Conservation (phyloP, 1,140 invertebrate genomes). For the Delia radicum region DNA sequence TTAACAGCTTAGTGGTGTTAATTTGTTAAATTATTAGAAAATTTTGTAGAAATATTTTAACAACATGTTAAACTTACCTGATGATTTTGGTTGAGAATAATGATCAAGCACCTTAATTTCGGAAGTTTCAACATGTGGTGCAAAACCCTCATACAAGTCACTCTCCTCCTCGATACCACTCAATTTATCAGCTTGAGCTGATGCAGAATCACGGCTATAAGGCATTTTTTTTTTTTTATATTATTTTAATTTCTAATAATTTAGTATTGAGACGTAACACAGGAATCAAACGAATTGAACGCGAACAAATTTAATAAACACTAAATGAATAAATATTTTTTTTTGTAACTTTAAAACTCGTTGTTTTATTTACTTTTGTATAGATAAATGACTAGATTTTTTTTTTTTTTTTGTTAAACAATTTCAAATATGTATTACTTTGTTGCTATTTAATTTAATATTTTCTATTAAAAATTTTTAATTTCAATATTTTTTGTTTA, state of each 20-base stretch:
- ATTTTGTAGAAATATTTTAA: not conserved
- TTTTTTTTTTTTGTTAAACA: too few species aligned
- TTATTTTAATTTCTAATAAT: not conserved
- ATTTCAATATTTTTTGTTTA: constrained; percentile 9
- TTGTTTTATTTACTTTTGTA: not conserved
- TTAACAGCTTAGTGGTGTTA: too few species aligned
- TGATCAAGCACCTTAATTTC: constrained; percentile 63
- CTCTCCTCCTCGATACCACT: constrained; percentile 69
- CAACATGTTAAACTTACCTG: constrained; percentile 40
- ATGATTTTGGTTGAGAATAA: constrained; percentile 53
- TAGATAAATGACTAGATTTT: not conserved
- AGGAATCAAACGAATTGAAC: too few species aligned
- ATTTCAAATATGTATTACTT: not conserved
- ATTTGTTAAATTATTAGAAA: too few species aligned
- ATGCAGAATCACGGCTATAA: constrained; percentile 46
- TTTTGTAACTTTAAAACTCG: not conserved
- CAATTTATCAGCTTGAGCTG: constrained; percentile 52
- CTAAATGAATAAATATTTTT: not conserved
- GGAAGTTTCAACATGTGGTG: constrained; percentile 71
- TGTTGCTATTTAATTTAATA: not conserved
- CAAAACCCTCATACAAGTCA: constrained; percentile 71
- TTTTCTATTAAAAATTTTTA: not conserved
- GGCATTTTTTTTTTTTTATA: constrained; percentile 45
- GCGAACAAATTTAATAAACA: too few species aligned
- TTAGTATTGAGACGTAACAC: too few species aligned